phyloP scores from a whole-genome alignment of 2,113 vertebrate species.

The Donacobius atricapilla region DNA sequence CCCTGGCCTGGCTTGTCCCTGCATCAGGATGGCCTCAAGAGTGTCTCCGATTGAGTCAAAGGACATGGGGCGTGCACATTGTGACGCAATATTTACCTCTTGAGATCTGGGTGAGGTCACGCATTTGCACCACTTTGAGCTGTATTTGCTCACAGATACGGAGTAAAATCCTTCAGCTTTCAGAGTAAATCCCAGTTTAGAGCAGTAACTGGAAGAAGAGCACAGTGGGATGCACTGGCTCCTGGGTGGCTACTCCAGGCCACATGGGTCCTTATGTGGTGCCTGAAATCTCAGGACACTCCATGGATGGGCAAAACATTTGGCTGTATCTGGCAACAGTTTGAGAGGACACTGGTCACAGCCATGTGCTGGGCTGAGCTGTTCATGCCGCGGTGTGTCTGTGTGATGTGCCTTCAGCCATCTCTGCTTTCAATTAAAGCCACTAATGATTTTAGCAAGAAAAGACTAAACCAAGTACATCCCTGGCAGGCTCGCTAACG shows the following conservation, averaged over 20 bases:
- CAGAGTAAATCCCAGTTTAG: background rate
- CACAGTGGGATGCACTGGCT: background rate
- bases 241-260: background rate
- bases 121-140: background rate
- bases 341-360: background rate
- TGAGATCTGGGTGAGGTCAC: background rate
- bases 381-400: fast-evolving
- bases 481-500: fast-evolving
- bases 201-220: background rate
- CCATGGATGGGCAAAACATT: fast-evolving
- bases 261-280: background rate
- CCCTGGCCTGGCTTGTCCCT: background rate
- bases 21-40: background rate
- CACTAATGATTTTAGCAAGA: background rate
- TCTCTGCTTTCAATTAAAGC: conserved; percentile 6
- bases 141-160: background rate
- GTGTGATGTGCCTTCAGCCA: background rate
- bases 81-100: background rate
- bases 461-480: background rate
- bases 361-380: fast-evolving
- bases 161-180: background rate
- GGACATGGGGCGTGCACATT: fast-evolving
- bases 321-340: background rate
- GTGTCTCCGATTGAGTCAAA: background rate
- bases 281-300: background rate